phyloP scores from a whole-genome alignment of 2,797 vertebrate genomes.

The Phataginus tetradactyla region DNA sequence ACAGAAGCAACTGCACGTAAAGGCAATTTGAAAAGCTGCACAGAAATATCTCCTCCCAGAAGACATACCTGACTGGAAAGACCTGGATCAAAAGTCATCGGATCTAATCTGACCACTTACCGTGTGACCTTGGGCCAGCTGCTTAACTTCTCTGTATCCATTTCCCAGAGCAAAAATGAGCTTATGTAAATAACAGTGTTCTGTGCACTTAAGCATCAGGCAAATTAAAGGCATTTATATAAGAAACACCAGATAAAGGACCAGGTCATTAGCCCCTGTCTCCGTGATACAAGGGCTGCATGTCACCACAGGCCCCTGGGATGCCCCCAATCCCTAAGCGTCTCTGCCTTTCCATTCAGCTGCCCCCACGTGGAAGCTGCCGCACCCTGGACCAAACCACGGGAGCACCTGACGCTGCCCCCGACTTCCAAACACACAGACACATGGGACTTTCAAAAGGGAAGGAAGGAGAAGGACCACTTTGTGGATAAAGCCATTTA shows the following conservation, averaged over 20 bases:
- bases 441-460: neutral
- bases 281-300: fast-evolving
- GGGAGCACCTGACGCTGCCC: neutral
- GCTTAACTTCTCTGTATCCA: neutral
- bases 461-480: neutral
- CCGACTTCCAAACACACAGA: neutral
- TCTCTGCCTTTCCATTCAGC: neutral
- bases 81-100: neutral
- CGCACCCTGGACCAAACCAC: neutral
- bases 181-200: neutral
- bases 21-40: neutral
- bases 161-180: neutral
- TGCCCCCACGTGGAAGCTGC: neutral
- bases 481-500: constrained; percentile 5
- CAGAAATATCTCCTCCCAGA: neutral
- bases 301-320: neutral
- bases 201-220: neutral
- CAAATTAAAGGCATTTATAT: neutral
- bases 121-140: neutral
- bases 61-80: neutral
- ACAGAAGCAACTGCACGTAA: neutral
- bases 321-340: neutral
- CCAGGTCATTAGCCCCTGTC: neutral
- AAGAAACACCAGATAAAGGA: neutral
- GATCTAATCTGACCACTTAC: neutral